Percentiles rank a stretch among this genome's conserved stretches.
Evolutionary conservation across 1,140 invertebrate genomes (phyloP).

Genomic region (Penaeus japonicus): DNA sequence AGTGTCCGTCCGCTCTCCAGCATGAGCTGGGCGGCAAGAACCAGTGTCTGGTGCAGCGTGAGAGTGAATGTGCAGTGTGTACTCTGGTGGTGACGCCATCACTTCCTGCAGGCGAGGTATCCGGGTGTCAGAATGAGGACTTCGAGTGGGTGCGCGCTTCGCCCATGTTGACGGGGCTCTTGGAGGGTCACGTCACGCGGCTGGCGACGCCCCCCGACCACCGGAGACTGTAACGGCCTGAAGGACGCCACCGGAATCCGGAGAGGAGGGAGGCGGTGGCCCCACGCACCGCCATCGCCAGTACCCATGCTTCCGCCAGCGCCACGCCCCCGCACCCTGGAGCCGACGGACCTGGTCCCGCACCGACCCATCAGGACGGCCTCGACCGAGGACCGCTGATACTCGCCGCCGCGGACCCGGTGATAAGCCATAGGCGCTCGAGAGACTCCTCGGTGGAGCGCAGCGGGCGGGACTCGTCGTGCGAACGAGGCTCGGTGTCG

Average conservation of each 20-base stretch:
- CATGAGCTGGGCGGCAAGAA: too few species aligned
- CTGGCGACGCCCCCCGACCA: conserved; percentile 52
- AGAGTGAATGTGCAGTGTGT: background rate
- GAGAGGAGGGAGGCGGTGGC: conserved; percentile 14
- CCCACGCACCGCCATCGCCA: conserved; percentile 23
- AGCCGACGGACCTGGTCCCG: conserved; percentile 34
- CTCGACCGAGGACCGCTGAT: conserved; percentile 22
- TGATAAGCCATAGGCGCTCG: conserved; percentile 10
- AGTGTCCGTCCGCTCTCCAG: too few species aligned
- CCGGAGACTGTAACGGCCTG: conserved; percentile 17
- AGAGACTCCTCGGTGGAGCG: conserved; percentile 50
- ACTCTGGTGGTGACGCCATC: background rate
- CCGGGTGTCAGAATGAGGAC: conserved; percentile 44
- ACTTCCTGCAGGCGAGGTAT: conserved; percentile 38
- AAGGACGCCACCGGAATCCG: conserved; percentile 38
- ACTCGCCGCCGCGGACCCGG: conserved; percentile 40
- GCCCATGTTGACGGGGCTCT: conserved; percentile 48
- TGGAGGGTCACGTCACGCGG: conserved; percentile 53
- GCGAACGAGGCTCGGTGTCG: conserved; percentile 43
- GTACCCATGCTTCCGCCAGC: conserved; percentile 38
- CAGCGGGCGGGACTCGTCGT: conserved; percentile 42
- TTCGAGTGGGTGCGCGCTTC: conserved; percentile 46
- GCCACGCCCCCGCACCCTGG: conserved; percentile 48
- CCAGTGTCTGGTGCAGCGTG: too few species aligned
- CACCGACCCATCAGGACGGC: conserved; percentile 17